These are phyloP conservation scores for Dufourea novaeangliae DNA, from an alignment of 1,140 invertebrate genomes.

Conservation along the genomic window DNA sequence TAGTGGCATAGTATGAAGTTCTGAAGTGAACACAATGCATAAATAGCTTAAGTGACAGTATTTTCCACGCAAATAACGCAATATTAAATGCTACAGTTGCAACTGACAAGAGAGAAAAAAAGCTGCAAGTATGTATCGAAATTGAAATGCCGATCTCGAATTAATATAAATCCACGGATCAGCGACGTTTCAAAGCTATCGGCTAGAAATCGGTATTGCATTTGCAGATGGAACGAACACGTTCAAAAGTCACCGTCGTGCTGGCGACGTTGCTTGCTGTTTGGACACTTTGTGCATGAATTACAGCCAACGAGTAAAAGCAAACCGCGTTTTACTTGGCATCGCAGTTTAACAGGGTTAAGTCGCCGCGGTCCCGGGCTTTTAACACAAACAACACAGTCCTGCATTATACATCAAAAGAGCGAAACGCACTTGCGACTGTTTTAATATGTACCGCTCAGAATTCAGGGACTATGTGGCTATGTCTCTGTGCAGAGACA, in stretches of 20 bases:
- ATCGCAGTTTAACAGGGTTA: constrained; percentile 82
- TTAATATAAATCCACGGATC: not conserved
- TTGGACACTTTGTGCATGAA: constrained; percentile 79
- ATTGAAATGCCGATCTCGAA: not conserved
- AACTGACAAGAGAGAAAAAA: not conserved
- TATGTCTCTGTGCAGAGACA: constrained; percentile 19
- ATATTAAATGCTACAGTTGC: not conserved
- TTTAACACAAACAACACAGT: constrained; percentile 81
- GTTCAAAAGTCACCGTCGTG: constrained; percentile 44
- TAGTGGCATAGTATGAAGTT: too few relatives aligned
- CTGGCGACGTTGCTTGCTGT: constrained; percentile 59
- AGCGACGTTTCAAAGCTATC: constrained; percentile 21
- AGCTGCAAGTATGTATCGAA: too few relatives aligned
- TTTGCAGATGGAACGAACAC: constrained; percentile 49
- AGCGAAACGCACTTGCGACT: constrained; percentile 75
- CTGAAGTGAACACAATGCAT: too few relatives aligned
- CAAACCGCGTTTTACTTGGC: constrained; percentile 81
- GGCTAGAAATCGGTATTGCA: constrained; percentile 1
- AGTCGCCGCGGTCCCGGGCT: constrained; percentile 79
- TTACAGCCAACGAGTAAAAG: constrained; percentile 79
- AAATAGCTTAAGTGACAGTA: too few relatives aligned
- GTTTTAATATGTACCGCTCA: constrained; percentile 80
- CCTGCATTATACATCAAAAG: constrained; percentile 82
- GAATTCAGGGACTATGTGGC: constrained; percentile 49
- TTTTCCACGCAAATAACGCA: too few relatives aligned